phyloP scores from a whole-genome alignment of 2,113 vertebrate genomes.

The Aptenodytes forsteri region DNA sequence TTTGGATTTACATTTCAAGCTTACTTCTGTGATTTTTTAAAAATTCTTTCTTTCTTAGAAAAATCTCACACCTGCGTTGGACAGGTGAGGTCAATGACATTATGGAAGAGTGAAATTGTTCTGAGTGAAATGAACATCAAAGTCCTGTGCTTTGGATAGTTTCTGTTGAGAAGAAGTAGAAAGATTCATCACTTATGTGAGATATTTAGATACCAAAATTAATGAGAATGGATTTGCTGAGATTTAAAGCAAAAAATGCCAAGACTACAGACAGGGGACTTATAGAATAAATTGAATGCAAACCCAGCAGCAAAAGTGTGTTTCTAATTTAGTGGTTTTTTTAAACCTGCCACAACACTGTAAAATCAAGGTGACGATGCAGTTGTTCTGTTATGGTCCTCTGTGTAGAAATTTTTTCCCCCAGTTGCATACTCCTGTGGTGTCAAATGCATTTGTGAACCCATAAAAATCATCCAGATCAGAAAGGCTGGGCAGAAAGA shows the following conservation, averaged over 20 bases:
- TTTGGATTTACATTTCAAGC: not conserved
- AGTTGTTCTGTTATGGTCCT: not conserved
- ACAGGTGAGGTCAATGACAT: not conserved
- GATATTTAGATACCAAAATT: not conserved
- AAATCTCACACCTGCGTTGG: not conserved
- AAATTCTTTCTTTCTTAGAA: not conserved
- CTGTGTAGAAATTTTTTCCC: not conserved
- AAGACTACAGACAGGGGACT: not conserved
- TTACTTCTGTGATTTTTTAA: not conserved
- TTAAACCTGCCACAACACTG: not conserved
- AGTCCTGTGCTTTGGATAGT: not conserved
- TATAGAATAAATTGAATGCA: not conserved
- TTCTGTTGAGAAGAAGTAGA: not conserved
- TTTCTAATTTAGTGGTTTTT: conserved; percentile 26
- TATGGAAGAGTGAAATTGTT: not conserved
- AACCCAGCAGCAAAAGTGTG: not conserved
- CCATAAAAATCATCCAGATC: not conserved
- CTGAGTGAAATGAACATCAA: not conserved
- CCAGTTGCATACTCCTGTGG: not conserved
- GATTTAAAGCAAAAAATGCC: not conserved
- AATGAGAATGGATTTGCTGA: conserved; percentile 31
- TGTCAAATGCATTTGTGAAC: not conserved
- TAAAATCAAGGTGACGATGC: not conserved
- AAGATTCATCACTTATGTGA: not conserved
- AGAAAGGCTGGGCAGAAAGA: not conserved